Conservation (phyloP, 2,797 vertebrate species). For the Enteromius treurensis region DNA sequence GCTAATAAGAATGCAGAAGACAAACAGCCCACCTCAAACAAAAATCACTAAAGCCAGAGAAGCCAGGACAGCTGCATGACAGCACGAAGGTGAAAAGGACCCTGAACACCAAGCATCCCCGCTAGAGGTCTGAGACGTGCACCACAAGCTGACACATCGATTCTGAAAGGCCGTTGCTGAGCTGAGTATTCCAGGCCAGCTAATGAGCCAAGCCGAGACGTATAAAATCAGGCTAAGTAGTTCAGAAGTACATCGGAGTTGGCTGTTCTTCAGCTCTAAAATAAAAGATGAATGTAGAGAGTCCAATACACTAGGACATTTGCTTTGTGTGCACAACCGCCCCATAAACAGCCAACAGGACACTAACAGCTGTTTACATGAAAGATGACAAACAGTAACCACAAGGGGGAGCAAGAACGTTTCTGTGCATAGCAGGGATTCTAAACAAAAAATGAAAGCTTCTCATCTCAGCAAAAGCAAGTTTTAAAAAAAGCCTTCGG, state of each 20-base stretch:
- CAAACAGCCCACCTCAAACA: slow-evolving; percentile 13
- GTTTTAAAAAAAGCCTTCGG: slow-evolving; percentile 19
- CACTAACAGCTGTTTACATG: not conserved
- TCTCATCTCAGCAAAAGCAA: not conserved
- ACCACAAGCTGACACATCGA: slow-evolving; percentile 10
- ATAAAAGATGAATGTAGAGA: not conserved
- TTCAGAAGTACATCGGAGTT: slow-evolving; percentile 14
- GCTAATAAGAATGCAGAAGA: slow-evolving; percentile 68
- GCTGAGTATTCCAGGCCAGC: not conserved
- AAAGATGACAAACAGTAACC: slow-evolving; percentile 30
- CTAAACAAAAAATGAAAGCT: not conserved
- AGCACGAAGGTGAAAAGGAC: slow-evolving; percentile 39
- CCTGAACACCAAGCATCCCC: slow-evolving; percentile 35
- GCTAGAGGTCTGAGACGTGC: slow-evolving; percentile 6
- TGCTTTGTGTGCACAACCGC: slow-evolving; percentile 19
- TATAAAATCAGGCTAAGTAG: slow-evolving; percentile 34
- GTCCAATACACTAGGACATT: slow-evolving; percentile 22
- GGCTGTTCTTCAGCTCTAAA: not conserved
- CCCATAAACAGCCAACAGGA: slow-evolving; percentile 15
- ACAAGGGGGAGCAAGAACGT: slow-evolving; percentile 45
- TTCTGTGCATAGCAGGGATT: not conserved
- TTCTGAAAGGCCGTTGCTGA: slow-evolving; percentile 23
- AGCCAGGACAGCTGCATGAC: slow-evolving; percentile 20
- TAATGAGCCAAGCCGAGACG: not conserved
- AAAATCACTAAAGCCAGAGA: slow-evolving; percentile 28